Evolutionary conservation across 2,888 invertebrate genomes (phyloP), one percentile per base, ranked within the genome.

Genomic region (Salticus scenicus): DNA sequence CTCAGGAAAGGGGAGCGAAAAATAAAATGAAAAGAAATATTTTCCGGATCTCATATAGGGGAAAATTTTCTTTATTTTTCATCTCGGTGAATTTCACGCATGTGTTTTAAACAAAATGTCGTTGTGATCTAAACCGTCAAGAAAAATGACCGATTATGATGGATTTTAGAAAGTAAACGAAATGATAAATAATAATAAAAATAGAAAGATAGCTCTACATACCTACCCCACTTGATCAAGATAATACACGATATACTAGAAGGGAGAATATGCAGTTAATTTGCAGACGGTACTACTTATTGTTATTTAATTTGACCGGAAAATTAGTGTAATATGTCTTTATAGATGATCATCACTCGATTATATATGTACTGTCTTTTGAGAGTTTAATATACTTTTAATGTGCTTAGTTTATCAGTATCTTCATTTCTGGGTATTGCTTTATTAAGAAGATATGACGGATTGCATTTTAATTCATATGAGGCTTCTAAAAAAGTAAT

Each of bases 101-200:
- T 66, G 72, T 51, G 30, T 10, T 8, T 33, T 47, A 57, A 79
- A n/a, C 30, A 17, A 10, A n/a, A 28, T 41, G 37, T 12, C 41
- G 75, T 17, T 14, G 69, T 67, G 41, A 57, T 57, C 37, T 28
- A 31, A 31, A 12, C 67, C 75, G 75, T 82, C 82, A 82, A 12
- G 4, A 24, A 4, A 14, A 4, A 69, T 75, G 82, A 82, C 75
- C 82, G 82, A 82, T 82, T 70, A 82, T n/a, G 82, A 82, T 70
- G 47, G 70, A 82, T 82, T 17, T 41, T 31, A 63, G 70, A 82
- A n/a, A 75, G 75, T 82, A 82, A 31, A 37, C 64, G 63, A 63
- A 63, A n/a, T 17, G 42, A 74, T 47, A 74, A 69, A 20, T 28
- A 33, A 47, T n/a, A n/a, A n/a, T n/a, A 67, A 71, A 30, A 64